Conservation (phyloP, 2,888 invertebrate genomes). For the Orchesella flavescens region DNA sequence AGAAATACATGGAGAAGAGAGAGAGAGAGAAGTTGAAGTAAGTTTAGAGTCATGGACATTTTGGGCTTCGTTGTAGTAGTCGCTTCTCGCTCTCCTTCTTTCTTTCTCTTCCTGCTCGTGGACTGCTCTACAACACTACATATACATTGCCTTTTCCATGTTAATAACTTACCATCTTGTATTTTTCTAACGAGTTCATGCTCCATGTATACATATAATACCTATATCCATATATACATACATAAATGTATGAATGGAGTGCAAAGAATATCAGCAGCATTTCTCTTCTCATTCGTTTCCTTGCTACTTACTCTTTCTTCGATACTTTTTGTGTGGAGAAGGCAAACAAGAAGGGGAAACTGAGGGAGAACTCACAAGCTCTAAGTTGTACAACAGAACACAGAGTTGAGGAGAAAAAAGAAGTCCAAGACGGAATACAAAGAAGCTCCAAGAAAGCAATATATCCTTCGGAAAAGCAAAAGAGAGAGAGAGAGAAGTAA, state of each 20-base stretch:
- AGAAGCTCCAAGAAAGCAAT: conserved; percentile 63
- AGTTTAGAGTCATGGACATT: conserved; percentile 34
- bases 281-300: conserved; percentile 32
- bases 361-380: neutral
- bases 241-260: neutral
- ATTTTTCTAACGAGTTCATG: neutral
- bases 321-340: neutral
- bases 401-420: conserved; percentile 13
- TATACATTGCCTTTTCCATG: conserved; percentile 14
- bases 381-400: neutral
- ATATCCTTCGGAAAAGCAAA: conserved; percentile 48
- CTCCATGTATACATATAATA: neutral
- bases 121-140: neutral
- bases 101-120: neutral
- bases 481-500: conserved; percentile 46
- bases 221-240: neutral
- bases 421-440: conserved; percentile 64
- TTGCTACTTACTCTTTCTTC: neutral
- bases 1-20: conserved; percentile 14
- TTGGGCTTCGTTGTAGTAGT: neutral
- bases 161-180: conserved; percentile 39
- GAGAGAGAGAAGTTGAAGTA: neutral
- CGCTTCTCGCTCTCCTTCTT: neutral
- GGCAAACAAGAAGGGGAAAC: conserved; percentile 4
- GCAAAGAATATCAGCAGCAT: neutral